Percentiles rank a stretch among this genome's conserved stretches.
These are phyloP conservation scores for Amiota mariae DNA, from an alignment of 2,888 invertebrate species.

Conservation along the genomic window DNA sequence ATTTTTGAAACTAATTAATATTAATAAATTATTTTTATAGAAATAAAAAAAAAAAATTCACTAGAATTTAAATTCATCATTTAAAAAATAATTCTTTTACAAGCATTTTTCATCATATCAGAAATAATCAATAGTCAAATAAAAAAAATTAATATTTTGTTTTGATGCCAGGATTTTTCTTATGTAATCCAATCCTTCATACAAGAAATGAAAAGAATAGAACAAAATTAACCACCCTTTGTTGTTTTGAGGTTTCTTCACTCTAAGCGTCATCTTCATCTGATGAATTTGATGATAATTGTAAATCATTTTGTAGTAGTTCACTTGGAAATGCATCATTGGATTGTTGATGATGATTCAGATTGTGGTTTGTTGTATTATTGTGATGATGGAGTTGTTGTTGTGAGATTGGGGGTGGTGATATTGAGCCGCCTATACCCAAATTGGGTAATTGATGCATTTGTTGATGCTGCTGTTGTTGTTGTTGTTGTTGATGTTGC, in stretches of 20 bases:
- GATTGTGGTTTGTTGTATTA: constrained; percentile 22
- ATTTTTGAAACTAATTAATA: constrained; percentile 37
- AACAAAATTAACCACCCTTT: not conserved
- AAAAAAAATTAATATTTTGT: not conserved
- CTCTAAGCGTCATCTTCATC: constrained; percentile 74
- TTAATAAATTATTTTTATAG: constrained; percentile 44
- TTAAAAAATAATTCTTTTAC: not conserved
- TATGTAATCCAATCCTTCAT: no score
- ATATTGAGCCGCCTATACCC: constrained; percentile 60
- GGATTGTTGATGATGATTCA: constrained; percentile 33
- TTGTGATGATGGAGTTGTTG: constrained; percentile 47
- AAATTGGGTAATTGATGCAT: constrained; percentile 65
- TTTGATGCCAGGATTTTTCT: not conserved
- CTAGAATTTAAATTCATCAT: constrained; percentile 66
- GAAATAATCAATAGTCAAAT: not conserved
- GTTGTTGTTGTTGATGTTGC: constrained; percentile 47
- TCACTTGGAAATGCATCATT: constrained; percentile 69
- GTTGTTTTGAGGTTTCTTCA: not conserved
- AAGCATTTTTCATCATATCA: not conserved
- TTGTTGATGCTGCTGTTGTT: constrained; percentile 50
- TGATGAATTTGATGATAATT: constrained; percentile 88
- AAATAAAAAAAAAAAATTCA: constrained; percentile 64
- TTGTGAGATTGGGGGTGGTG: constrained; percentile 48
- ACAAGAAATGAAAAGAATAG: not conserved
- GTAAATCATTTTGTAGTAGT: constrained; percentile 87